Evolutionary conservation across 2,797 vertebrate species (phyloP).

Genomic region (Gila robusta): DNA sequence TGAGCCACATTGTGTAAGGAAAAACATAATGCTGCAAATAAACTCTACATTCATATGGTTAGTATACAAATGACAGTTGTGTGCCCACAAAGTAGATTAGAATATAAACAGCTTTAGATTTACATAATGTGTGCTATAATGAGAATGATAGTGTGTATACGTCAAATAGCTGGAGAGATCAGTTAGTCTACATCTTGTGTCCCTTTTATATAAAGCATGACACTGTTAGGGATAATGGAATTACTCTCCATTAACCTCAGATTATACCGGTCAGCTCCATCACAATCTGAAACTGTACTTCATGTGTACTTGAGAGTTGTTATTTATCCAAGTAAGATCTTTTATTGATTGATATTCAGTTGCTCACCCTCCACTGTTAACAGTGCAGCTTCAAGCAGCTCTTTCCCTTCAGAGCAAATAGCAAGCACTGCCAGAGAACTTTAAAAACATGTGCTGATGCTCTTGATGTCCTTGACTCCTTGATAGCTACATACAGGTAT

Average conservation of each 20-base stretch:
- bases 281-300: conserved; percentile 42
- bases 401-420: conserved; percentile 29
- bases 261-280: conserved; percentile 44
- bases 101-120: conserved; percentile 25
- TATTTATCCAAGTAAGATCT: conserved; percentile 44
- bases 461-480: conserved; percentile 16
- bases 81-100: background rate
- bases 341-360: conserved; percentile 51
- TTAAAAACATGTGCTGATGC: conserved; percentile 22
- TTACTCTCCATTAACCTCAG: conserved; percentile 40
- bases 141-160: background rate
- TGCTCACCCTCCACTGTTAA: conserved; percentile 15
- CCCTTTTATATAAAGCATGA: background rate
- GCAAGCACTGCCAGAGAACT: background rate
- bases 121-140: conserved; percentile 20
- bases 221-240: conserved; percentile 26
- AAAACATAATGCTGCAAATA: background rate
- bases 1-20: background rate
- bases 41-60: background rate
- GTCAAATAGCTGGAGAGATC: conserved; percentile 7
- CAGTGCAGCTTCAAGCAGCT: conserved; percentile 16
- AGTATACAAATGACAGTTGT: background rate
- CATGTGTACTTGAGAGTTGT: conserved; percentile 33
- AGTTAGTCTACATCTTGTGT: background rate
- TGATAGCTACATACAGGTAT: conserved; percentile 18